Evolutionary conservation across 2,888 invertebrate species (phyloP), one percentile per base, ranked within the genome.

Genomic region (Dolomedes plantarius): DNA sequence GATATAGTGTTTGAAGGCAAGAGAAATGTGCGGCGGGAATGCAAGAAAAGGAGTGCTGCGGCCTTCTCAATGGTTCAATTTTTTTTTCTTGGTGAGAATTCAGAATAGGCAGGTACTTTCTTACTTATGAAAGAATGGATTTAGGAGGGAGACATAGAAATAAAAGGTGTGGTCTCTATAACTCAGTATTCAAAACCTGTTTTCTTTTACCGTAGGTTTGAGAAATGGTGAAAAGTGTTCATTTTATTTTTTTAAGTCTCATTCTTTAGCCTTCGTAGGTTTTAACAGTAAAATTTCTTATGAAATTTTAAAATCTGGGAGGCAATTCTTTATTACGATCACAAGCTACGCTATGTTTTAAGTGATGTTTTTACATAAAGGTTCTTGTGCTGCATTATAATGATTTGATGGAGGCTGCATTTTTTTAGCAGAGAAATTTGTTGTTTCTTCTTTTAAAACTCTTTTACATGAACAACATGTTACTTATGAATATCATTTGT

Each of bases 151-250:
- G 76, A 64, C 72, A 71, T 46, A 64, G 46, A 77, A 77, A 72
- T 72, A 71, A 77, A 77, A 83, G 83, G 83, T 83, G 83, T 77
- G 83, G 83, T 72, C 76, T 29, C 31, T 56, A 69, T 80, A 76
- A 82, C 75, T 71, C 69, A 50, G 46, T 72, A 72, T 77, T 67
- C n/a, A 72, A 41, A 83, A 83, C 83, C 83, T 77, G 76, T 83
- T 83, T 76, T n/a, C 67, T 72, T 83, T 76, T 62, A 69, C 81
- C 28, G 81, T 72, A 62, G 56, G 75, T 75, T 80, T 82, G 69
- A 82, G 64, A 64, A 82, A 81, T 69, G 68, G 19, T 62, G 46
- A 72, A 72, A 77, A n/a, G 11, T 62, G 41, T 75, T 27, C n/a
- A 19, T 73, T 71, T 46, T 67, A n/a, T 56, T 32, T 29, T 50